These are phyloP conservation scores for Felis catus DNA, from an alignment of 2,113 vertebrate genomes.

Conservation along the genomic window F.catus_Fca126_mat1.0 CM031420.1:127581501-127582000, in stretches of 20 bases:
- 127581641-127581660: constrained; percentile 4
- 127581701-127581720: constrained; percentile 39
- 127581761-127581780: constrained; percentile 44
- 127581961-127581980: not conserved
- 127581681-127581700: not conserved
- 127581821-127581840: not conserved
- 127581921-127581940: not conserved
- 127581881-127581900: not conserved
- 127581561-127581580: not conserved
- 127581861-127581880: not conserved
- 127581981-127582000: not conserved
- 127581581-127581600: constrained; percentile 39
- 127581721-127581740: constrained; percentile 20
- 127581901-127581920: not conserved
- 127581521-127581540: not conserved
- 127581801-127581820: constrained; percentile 38
- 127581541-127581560: not conserved
- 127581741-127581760: not conserved
- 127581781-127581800: not conserved
- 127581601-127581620: not conserved
- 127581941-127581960: not conserved
- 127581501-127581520: not conserved
- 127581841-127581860: not conserved
- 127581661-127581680: not conserved
- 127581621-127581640: constrained; percentile 19